Evolutionary conservation across 2,113 vertebrate species (phyloP).

Genomic region (Muntiacus reevesi): DNA sequence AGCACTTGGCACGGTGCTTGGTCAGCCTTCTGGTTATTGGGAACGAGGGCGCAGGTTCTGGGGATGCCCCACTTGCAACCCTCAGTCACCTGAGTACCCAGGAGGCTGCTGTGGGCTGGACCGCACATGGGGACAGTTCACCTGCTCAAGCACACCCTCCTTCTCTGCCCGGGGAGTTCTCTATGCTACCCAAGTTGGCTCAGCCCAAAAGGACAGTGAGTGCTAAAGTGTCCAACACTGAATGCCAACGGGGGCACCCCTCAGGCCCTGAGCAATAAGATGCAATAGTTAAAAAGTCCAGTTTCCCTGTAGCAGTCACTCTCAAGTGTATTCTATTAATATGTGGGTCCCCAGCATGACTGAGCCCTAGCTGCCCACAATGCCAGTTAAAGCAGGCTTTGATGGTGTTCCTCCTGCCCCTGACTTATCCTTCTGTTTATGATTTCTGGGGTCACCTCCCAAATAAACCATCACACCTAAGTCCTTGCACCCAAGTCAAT

Average conservation of each 20-base stretch:
- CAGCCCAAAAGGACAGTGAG: neutral
- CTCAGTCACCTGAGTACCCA: neutral
- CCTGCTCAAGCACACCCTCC: neutral
- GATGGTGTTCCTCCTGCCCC: neutral
- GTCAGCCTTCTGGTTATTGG: neutral
- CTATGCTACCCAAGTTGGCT: neutral
- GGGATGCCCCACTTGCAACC: neutral
- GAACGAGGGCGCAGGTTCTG: neutral
- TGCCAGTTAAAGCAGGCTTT: too few species aligned
- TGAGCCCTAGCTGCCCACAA: neutral
- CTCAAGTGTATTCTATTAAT: neutral
- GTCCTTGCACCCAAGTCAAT: neutral
- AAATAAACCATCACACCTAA: neutral
- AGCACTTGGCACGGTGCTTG: neutral
- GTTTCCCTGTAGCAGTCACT: neutral
- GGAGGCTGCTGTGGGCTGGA: accelerated
- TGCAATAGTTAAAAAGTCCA: neutral
- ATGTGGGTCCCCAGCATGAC: accelerated
- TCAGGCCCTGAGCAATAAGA: neutral
- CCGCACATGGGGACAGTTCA: accelerated
- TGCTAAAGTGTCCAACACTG: neutral
- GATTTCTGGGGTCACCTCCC: neutral
- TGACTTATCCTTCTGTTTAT: neutral
- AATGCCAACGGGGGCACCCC: too few species aligned
- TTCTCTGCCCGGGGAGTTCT: neutral